Evolutionary conservation across 1,140 invertebrate species (phyloP).

Genomic region (Agrilus planipennis): DNA sequence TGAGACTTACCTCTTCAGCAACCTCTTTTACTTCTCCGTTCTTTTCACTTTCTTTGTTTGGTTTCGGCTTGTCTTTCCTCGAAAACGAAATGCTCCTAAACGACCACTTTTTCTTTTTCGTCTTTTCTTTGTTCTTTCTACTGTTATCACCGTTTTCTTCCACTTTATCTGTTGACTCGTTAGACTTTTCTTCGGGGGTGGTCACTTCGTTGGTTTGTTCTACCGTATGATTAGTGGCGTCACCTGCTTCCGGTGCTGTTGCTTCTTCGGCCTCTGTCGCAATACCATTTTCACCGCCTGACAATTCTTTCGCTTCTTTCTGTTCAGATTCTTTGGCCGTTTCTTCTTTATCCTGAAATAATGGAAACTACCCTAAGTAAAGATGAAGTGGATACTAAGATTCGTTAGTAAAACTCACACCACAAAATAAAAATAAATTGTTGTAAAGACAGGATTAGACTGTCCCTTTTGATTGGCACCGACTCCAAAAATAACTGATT

Average conservation of each 20-base stretch:
- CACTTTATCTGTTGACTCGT: constrained; percentile 37
- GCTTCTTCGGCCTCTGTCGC: constrained; percentile 26
- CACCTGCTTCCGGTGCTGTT: constrained; percentile 29
- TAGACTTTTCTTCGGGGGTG: constrained; percentile 25
- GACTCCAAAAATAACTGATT: too few relatives aligned
- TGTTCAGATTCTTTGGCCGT: constrained; percentile 47
- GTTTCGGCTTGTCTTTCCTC: constrained; percentile 74
- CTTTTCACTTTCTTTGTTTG: constrained; percentile 47
- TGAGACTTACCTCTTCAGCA: constrained; percentile 28
- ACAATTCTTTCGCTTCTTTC: constrained; percentile 42
- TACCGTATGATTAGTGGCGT: constrained; percentile 31
- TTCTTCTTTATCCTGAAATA: constrained; percentile 49
- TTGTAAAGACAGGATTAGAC: too few relatives aligned
- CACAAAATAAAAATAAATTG: neutral
- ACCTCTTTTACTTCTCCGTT: constrained; percentile 32
- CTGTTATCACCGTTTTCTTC: constrained; percentile 54
- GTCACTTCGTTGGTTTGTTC: constrained; percentile 48
- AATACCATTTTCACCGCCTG: constrained; percentile 15
- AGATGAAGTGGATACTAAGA: neutral
- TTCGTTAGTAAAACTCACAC: neutral
- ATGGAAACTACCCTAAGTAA: too few relatives aligned
- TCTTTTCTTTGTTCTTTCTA: constrained; percentile 61
- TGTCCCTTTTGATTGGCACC: too few relatives aligned
- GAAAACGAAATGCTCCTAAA: constrained; percentile 69
- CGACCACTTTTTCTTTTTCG: constrained; percentile 79